phyloP scores from a whole-genome alignment of 2,797 vertebrate genomes.

The Cyclura pinguis region DNA sequence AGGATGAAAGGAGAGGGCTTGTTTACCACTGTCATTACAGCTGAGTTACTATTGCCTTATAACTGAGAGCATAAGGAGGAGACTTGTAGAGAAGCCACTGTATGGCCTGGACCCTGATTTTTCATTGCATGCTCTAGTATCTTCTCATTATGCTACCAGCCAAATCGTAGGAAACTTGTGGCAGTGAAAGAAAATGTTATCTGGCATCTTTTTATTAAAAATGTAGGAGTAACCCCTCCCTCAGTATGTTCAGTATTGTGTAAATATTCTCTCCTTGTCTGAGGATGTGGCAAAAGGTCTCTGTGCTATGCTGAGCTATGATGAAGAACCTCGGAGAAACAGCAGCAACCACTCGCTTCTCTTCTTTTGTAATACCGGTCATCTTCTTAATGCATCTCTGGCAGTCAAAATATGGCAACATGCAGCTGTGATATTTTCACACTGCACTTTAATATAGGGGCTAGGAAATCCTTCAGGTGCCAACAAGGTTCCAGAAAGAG shows the following conservation, averaged over 20 bases:
- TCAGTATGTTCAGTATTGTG: not conserved
- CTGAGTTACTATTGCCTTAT: not conserved
- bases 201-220: too few species aligned
- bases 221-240: too few species aligned
- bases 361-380: not conserved
- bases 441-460: not conserved
- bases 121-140: not conserved
- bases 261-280: not conserved
- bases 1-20: not conserved
- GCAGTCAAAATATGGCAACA: not conserved
- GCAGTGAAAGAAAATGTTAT: not conserved
- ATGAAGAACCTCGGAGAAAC: not conserved
- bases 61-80: not conserved
- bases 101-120: not conserved
- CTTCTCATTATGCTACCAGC: not conserved
- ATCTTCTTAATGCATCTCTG: not conserved
- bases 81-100: not conserved
- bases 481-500: not conserved
- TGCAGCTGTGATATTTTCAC: not conserved
- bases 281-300: too few species aligned
- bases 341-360: not conserved
- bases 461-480: not conserved
- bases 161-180: not conserved
- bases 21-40: not conserved
- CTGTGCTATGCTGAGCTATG: not conserved